phyloP scores from a whole-genome alignment of 2,113 vertebrate genomes.

The Hyla sarda region DNA sequence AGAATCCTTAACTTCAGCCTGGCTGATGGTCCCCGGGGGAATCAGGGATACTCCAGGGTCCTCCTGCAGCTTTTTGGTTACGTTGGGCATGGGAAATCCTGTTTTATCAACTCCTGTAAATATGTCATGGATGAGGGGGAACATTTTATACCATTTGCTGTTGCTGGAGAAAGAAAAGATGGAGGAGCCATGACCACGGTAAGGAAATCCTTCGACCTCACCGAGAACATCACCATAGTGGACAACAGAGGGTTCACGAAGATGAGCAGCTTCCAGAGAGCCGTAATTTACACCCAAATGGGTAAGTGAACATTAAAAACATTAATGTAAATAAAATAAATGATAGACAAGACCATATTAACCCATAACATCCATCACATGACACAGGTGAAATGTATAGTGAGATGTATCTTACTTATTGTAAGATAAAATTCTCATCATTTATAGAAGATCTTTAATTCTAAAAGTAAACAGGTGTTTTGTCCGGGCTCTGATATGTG shows the following conservation, averaged over 20 bases:
- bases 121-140: background rate
- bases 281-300: background rate
- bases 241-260: background rate
- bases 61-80: conserved; percentile 10
- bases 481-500: no score
- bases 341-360: no score
- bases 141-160: background rate
- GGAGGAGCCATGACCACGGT: background rate
- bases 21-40: background rate
- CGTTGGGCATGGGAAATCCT: background rate
- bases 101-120: conserved; percentile 22
- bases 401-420: no score
- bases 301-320: background rate
- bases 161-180: background rate
- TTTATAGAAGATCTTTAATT: no score
- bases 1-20: background rate
- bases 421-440: no score
- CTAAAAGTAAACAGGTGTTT: no score
- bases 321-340: no score
- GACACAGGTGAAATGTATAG: no score
- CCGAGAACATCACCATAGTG: conserved; percentile 8
- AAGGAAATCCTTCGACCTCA: background rate
- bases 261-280: background rate
- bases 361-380: no score
- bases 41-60: conserved; percentile 5